phyloP scores from a whole-genome alignment of 2,888 invertebrate species.

The Hemaris fuciformis region DNA sequence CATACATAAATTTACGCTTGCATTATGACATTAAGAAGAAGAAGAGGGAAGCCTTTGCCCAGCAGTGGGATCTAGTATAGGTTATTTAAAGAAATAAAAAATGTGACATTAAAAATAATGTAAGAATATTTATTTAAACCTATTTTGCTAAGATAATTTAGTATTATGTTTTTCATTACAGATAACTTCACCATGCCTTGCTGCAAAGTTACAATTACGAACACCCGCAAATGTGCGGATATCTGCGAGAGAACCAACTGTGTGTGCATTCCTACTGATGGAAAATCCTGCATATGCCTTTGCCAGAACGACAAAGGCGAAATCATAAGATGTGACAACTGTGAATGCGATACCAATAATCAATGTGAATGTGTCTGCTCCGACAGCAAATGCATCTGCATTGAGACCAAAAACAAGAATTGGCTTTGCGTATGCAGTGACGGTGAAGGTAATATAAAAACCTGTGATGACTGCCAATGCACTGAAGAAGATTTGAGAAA shows the following conservation, averaged over 20 bases:
- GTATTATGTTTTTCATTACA: no score
- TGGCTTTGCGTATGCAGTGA: slow-evolving; percentile 38
- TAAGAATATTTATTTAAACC: no score
- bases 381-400: slow-evolving; percentile 37
- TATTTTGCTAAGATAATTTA: background rate
- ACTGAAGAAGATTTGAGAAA: background rate
- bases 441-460: slow-evolving; percentile 25
- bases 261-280: slow-evolving; percentile 32
- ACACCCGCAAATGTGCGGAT: slow-evolving; percentile 22
- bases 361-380: slow-evolving; percentile 48
- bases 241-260: slow-evolving; percentile 41
- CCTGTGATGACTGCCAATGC: slow-evolving; percentile 9
- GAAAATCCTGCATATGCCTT: slow-evolving; percentile 39
- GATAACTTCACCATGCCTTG: background rate
- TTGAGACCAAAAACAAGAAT: slow-evolving; percentile 34
- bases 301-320: slow-evolving; percentile 31
- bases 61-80: no score
- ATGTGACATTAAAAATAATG: no score
- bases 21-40: no score
- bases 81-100: no score
- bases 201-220: slow-evolving; percentile 31
- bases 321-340: slow-evolving; percentile 33
- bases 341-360: slow-evolving; percentile 29
- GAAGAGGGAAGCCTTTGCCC: no score
- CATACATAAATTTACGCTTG: no score